Percentiles rank a stretch among this genome's conserved stretches.
These are phyloP conservation scores for Dasyornis broadbenti DNA, from an alignment of 2,113 vertebrate species.

Conservation along the genomic window DNA sequence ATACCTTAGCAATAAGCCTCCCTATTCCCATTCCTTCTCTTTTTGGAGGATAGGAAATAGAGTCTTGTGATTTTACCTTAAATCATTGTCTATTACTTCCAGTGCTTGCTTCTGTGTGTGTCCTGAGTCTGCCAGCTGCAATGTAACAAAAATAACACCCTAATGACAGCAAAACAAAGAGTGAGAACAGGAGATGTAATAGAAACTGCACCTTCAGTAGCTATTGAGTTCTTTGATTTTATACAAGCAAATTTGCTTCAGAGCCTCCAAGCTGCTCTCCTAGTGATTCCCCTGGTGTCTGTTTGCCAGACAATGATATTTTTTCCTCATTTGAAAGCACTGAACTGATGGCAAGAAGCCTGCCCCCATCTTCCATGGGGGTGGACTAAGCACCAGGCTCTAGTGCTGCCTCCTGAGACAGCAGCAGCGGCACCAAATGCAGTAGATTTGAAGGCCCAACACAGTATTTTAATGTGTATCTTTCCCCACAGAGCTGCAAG, in stretches of 20 bases:
- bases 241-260: neutral
- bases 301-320: neutral
- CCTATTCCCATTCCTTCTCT: neutral
- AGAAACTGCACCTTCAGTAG: rapidly evolving
- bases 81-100: neutral
- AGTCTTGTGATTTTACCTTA: neutral
- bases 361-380: neutral
- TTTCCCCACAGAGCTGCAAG: neutral
- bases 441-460: neutral
- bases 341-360: neutral
- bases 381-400: neutral
- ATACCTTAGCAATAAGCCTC: neutral
- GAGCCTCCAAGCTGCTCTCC: neutral
- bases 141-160: neutral
- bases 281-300: neutral
- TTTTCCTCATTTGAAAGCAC: neutral
- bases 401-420: neutral
- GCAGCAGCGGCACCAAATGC: neutral
- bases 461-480: rapidly evolving
- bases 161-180: neutral
- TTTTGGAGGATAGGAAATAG: neutral
- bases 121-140: neutral
- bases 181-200: neutral
- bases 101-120: neutral
- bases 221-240: neutral